Conservation (phyloP, 2,113 vertebrate species). For the Hippoglossus stenolepis region DNA sequence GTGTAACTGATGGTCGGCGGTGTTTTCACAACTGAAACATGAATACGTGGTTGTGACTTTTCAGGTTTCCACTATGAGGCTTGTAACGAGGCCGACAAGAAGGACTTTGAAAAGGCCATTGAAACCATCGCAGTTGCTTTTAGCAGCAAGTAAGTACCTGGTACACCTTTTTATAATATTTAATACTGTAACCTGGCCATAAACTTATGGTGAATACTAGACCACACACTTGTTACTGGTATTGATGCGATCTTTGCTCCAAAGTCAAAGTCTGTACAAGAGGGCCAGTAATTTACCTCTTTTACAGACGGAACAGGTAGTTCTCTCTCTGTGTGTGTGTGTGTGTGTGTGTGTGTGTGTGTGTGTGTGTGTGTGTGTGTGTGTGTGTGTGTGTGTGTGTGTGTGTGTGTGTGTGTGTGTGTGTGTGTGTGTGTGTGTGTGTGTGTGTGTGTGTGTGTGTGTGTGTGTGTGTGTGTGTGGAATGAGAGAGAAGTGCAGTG, state of each 20-base stretch:
- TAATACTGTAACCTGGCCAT: too few relatives aligned
- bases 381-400: too few relatives aligned
- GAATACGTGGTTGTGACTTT: constrained; percentile 11
- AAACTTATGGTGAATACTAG: neutral
- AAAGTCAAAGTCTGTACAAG: neutral
- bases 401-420: too few relatives aligned
- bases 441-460: too few relatives aligned
- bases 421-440: too few relatives aligned
- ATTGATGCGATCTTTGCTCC: neutral
- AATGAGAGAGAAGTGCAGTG: constrained; percentile 64
- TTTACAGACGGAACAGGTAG: neutral
- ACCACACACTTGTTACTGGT: neutral
- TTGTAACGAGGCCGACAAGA: constrained; percentile 88
- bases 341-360: constrained; percentile 1
- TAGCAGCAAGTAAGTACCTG: constrained; percentile 91
- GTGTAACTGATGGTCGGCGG: neutral
- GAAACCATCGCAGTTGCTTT: constrained; percentile 96
- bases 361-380: too few relatives aligned
- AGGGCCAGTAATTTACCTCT: too few relatives aligned
- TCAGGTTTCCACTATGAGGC: constrained; percentile 93
- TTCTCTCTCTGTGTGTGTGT: neutral
- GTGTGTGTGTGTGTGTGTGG: neutral
- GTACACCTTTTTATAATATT: neutral
- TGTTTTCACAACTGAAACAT: neutral
- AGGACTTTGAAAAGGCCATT: constrained; percentile 95